These are phyloP conservation scores for Alcis repandata DNA, from an alignment of 2,888 invertebrate genomes.

Conservation along the genomic window DNA sequence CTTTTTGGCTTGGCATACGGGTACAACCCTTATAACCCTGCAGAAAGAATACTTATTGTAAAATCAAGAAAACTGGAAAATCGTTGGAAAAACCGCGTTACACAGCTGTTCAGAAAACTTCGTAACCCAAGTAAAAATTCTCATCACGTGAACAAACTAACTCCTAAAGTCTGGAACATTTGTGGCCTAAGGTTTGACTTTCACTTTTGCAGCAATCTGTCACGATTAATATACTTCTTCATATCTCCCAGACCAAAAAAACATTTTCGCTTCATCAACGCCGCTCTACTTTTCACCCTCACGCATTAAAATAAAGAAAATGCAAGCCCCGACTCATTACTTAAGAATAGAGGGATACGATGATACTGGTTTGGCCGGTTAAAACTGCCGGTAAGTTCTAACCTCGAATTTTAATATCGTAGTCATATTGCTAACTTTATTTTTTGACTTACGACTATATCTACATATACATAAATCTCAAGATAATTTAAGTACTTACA, in stretches of 20 bases:
- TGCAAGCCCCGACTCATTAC: slow-evolving; percentile 20
- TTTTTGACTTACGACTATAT: no score
- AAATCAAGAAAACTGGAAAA: no score
- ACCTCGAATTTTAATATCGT: no score
- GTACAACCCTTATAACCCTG: no score
- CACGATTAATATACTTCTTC: not conserved
- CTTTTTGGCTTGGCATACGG: no score
- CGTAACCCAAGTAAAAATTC: not conserved
- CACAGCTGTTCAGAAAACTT: no score
- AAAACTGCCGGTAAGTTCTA: not conserved
- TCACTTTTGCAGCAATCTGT: not conserved
- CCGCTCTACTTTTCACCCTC: slow-evolving; percentile 19
- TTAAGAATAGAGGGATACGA: slow-evolving; percentile 9
- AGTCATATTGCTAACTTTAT: no score
- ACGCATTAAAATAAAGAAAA: slow-evolving; percentile 24
- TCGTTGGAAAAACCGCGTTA: no score
- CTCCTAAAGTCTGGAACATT: slow-evolving; percentile 1
- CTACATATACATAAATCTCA: no score
- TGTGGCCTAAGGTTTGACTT: not conserved
- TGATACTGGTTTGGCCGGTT: not conserved
- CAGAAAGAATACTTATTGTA: no score
- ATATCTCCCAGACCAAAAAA: not conserved
- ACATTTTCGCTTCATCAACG: slow-evolving; percentile 11
- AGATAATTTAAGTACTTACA: no score
- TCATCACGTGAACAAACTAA: not conserved